Conservation (phyloP, 1,140 invertebrate species). For the Pogonognathellus flavescens region DNA sequence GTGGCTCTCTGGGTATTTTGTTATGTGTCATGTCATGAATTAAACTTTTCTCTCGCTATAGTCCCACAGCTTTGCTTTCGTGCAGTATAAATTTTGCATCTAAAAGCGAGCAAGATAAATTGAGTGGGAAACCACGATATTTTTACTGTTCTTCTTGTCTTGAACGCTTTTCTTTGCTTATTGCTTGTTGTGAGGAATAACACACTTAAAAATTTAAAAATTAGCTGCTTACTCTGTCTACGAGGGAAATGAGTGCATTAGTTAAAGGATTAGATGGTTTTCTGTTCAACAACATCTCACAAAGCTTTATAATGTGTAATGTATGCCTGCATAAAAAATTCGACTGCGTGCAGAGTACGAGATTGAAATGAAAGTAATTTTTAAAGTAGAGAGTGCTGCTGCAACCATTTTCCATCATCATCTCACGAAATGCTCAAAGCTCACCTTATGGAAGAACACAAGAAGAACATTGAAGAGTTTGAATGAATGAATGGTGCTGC, state of each 20-base stretch:
- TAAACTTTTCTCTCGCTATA: background rate
- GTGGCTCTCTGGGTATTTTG: background rate
- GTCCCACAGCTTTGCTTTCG: background rate
- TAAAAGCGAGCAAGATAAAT: slow-evolving; percentile 33
- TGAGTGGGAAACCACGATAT: slow-evolving; percentile 43
- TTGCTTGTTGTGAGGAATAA: no score
- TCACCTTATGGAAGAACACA: no score
- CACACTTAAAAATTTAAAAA: slow-evolving; percentile 14
- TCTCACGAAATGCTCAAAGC: no score
- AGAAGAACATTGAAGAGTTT: no score
- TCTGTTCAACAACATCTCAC: background rate
- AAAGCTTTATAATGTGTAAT: background rate
- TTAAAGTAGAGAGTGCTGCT: background rate
- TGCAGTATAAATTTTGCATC: slow-evolving; percentile 27
- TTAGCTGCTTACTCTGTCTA: slow-evolving; percentile 2
- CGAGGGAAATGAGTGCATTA: background rate
- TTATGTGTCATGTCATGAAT: slow-evolving; percentile 9
- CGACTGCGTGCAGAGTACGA: slow-evolving; percentile 29
- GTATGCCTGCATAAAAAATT: background rate
- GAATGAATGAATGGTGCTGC: no score
- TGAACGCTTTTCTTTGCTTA: no score
- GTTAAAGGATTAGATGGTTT: background rate
- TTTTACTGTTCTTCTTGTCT: background rate
- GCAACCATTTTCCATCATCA: background rate
- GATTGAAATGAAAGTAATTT: slow-evolving; percentile 43